These are phyloP conservation scores for Saxidomus purpurata DNA, from an alignment of 1,140 invertebrate genomes.

Conservation along the genomic window DNA sequence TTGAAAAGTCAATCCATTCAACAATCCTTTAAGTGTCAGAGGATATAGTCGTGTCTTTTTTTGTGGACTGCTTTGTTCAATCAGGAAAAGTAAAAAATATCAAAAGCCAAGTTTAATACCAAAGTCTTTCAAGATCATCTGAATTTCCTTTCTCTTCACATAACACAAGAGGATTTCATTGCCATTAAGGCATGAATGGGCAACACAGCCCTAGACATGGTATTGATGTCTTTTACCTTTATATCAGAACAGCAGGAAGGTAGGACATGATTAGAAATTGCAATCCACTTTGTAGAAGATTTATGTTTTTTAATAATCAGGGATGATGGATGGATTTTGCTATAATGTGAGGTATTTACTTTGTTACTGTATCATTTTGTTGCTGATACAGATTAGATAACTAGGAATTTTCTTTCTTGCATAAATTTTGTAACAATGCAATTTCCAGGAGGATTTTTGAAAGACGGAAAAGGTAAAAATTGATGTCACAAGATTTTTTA, in stretches of 20 bases:
- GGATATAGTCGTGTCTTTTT: too few species aligned
- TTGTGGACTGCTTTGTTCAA: too few species aligned
- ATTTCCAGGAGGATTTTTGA: constrained; percentile 57
- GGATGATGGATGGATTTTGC: not conserved
- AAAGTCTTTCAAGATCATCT: too few species aligned
- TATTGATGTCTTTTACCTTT: not conserved
- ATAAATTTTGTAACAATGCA: not conserved
- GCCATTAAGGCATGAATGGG: not conserved
- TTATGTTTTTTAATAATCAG: not conserved
- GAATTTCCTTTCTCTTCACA: too few species aligned
- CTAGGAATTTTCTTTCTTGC: not conserved
- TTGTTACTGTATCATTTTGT: not conserved
- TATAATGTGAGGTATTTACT: not conserved
- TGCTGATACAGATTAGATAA: not conserved
- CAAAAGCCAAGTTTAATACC: too few species aligned
- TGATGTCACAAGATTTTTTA: not conserved
- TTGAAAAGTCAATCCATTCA: too few species aligned
- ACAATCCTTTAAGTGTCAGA: too few species aligned
- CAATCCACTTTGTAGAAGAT: not conserved
- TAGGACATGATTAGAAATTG: not conserved
- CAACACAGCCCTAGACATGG: not conserved
- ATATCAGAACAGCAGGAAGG: not conserved
- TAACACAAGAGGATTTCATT: not conserved
- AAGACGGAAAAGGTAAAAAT: constrained; percentile 59
- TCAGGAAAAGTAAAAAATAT: too few species aligned